Evolutionary conservation across 2,888 invertebrate genomes (phyloP), one percentile per base, ranked within the genome.

Genomic region (Dascillus cervinus): DNA sequence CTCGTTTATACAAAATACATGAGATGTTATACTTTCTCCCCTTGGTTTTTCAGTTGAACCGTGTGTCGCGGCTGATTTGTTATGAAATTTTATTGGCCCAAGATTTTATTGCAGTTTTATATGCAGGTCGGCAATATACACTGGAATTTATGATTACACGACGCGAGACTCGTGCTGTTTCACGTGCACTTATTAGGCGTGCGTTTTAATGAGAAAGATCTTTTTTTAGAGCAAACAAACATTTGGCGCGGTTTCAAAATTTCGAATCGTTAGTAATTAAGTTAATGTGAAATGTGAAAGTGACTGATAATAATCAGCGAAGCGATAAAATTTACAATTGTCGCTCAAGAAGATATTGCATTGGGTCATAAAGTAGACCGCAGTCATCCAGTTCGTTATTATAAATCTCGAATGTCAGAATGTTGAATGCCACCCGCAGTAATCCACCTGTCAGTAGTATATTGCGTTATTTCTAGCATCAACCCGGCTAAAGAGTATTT

Each of bases 391-490:
- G 11, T 31, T 15, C 15, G 13, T 13, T n/a, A 25, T 11, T 28
- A 33, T 33, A 33, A 33, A 33, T 33, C 22, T 23, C 27, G n/a
- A 9, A 14, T 13, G 34, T 27, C 34, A 27, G 24, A 29, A 32
- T 24, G 22, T 26, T 33, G 32, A 28, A 25, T 26, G 29, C 35
- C 39, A 39, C 39, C 39, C 32, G 32, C 39, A 23, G 32, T 23
- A 32, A 33, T 42, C 39, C 43, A 48, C 46, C 43, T 48, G 43
- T 46, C 47, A 46, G 32, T 41, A 29, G 39, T 37, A 37, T 29
- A 43, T 44, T 39, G 37, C 30, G 36, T 41, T 47, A 45, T 38
- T 40, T 47, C 34, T 41, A 37, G 38, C 40, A 28, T 26, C n/a
- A 15, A 19, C 27, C 24, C 20, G 24, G 25, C 34, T 29, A 34